These are phyloP conservation scores for Phyllostomus discolor DNA, from an alignment of 2,113 vertebrate genomes.

Conservation along the genomic window DNA sequence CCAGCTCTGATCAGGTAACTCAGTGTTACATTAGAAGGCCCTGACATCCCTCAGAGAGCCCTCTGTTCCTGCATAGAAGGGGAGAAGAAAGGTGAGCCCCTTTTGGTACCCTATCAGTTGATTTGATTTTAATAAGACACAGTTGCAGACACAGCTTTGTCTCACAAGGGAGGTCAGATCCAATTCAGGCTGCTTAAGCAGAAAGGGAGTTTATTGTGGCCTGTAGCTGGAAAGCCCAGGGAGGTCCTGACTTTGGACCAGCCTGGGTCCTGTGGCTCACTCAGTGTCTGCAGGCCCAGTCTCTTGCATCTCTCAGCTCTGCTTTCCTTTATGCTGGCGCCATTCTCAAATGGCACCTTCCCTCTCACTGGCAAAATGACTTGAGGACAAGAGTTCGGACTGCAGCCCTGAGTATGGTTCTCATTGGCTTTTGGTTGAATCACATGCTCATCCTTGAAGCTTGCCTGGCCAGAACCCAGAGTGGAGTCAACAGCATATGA, in stretches of 20 bases:
- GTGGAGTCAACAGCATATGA: not conserved
- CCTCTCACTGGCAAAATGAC: not conserved
- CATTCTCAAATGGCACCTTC: not conserved
- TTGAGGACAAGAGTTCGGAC: not conserved
- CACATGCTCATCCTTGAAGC: slow-evolving; percentile 6
- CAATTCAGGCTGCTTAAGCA: not conserved
- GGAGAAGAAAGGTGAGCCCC: not conserved
- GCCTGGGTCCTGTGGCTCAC: not conserved
- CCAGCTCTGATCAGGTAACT: not conserved
- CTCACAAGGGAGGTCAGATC: not conserved
- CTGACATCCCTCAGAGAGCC: not conserved
- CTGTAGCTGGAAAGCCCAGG: not conserved
- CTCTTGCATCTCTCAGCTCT: not conserved
- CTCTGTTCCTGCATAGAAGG: not conserved
- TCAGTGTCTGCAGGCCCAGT: not conserved
- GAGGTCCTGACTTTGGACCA: not conserved
- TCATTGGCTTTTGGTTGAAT: slow-evolving; percentile 11
- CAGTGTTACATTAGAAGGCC: not conserved
- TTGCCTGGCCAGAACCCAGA: not conserved
- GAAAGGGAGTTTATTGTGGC: not conserved
- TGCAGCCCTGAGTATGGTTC: not conserved
- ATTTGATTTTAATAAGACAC: not conserved
- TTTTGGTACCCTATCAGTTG: not conserved
- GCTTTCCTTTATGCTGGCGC: not conserved
- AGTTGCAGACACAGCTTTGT: not conserved